Conservation (phyloP, 2,797 vertebrate genomes). For the Eutrigla gurnardus region DNA sequence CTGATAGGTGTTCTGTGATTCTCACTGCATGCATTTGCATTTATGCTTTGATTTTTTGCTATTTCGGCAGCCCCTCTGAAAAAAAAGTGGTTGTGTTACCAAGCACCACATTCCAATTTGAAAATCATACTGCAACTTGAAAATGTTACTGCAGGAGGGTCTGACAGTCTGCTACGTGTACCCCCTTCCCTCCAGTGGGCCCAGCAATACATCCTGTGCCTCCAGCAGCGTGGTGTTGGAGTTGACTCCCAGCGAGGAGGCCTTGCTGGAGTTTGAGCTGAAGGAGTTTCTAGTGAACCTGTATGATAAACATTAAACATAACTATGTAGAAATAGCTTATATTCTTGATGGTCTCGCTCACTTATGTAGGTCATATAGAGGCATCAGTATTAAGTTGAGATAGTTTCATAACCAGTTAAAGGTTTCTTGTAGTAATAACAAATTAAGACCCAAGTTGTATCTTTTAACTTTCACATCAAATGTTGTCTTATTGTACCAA, state of each 20-base stretch:
- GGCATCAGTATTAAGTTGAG: no score
- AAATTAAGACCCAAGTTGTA: background rate
- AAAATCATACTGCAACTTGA: background rate
- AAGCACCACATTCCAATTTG: background rate
- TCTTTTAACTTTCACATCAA: constrained; percentile 3
- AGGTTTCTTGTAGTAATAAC: background rate
- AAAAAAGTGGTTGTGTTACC: background rate
- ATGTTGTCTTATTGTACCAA: background rate
- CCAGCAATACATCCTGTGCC: background rate
- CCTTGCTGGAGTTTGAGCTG: background rate
- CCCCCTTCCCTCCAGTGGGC: background rate
- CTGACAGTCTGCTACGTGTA: background rate
- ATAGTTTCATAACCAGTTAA: background rate
- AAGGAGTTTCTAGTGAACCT: background rate
- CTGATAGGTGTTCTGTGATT: background rate
- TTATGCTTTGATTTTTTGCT: background rate
- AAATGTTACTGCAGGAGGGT: background rate
- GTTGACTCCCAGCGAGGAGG: background rate
- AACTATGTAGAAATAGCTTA: no score
- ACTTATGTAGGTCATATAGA: no score
- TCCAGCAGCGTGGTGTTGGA: background rate
- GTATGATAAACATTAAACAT: background rate
- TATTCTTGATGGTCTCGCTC: no score
- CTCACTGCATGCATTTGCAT: background rate
- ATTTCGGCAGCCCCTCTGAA: no score